phyloP scores from a whole-genome alignment of 2,113 vertebrate genomes.

The Microtus montanus region DNA sequence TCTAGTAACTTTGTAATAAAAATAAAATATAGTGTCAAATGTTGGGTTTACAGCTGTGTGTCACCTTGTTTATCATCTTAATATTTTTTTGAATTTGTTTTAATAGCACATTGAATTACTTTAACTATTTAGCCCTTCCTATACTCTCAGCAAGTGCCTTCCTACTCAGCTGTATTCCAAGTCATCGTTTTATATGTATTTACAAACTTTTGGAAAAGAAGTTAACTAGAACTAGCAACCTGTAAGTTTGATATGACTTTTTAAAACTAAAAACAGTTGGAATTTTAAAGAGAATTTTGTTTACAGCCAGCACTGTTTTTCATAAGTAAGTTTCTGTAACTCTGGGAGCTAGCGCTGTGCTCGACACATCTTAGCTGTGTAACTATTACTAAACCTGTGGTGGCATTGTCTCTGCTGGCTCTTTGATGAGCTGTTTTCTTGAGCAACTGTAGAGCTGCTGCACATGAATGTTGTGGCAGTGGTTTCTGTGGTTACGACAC shows the following conservation, averaged over 20 bases:
- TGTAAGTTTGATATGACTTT: background rate
- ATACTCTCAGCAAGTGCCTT: background rate
- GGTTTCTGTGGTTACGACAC: background rate
- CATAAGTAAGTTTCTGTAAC: background rate
- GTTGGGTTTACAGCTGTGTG: background rate
- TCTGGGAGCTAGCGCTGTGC: background rate
- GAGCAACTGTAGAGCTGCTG: background rate
- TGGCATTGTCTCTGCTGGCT: background rate
- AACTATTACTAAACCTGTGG: background rate
- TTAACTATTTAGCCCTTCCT: background rate
- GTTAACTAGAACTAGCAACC: background rate
- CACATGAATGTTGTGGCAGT: background rate
- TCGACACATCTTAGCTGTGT: background rate
- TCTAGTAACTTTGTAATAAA: background rate
- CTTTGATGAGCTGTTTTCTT: background rate
- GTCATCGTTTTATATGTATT: background rate
- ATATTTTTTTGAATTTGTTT: conserved; percentile 35
- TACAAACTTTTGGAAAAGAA: conserved; percentile 10
- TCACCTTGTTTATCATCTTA: too few species aligned
- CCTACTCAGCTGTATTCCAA: background rate
- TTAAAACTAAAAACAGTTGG: background rate
- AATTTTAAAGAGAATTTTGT: background rate
- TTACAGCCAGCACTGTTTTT: background rate
- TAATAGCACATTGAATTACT: background rate
- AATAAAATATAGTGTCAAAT: background rate